Conservation (phyloP, 2,888 invertebrate genomes). For the Escarpia spicata region DNA sequence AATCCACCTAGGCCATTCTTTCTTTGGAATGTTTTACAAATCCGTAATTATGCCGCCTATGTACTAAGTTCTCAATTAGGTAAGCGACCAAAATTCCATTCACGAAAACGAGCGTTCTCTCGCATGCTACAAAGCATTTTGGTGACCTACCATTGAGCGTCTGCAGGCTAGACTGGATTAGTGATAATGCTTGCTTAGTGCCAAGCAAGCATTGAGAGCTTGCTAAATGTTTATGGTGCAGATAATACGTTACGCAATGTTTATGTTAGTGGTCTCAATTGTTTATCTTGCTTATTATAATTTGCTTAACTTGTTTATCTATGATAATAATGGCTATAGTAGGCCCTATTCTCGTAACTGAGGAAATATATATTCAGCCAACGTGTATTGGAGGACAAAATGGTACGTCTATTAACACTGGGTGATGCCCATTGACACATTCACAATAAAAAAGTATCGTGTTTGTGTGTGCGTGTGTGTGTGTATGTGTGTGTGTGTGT, state of each 20-base stretch:
- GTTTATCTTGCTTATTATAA: neutral
- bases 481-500: too few relatives aligned
- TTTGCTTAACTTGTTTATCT: neutral
- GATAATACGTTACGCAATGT: neutral
- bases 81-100: neutral
- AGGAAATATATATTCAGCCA: neutral
- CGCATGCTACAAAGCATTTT: neutral
- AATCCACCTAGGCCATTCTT: neutral
- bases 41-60: neutral
- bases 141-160: neutral
- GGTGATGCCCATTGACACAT: too few relatives aligned
- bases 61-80: neutral
- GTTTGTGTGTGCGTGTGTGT: too few relatives aligned
- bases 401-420: too few relatives aligned
- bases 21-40: neutral
- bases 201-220: neutral
- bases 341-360: neutral
- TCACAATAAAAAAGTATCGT: too few relatives aligned
- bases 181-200: neutral
- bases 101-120: neutral
- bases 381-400: too few relatives aligned
- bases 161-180: neutral
- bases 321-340: neutral
- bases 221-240: neutral
- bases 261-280: neutral